Evolutionary conservation across 2,113 vertebrate species (phyloP).

Genomic region (Dolichotis patagonum): DNA sequence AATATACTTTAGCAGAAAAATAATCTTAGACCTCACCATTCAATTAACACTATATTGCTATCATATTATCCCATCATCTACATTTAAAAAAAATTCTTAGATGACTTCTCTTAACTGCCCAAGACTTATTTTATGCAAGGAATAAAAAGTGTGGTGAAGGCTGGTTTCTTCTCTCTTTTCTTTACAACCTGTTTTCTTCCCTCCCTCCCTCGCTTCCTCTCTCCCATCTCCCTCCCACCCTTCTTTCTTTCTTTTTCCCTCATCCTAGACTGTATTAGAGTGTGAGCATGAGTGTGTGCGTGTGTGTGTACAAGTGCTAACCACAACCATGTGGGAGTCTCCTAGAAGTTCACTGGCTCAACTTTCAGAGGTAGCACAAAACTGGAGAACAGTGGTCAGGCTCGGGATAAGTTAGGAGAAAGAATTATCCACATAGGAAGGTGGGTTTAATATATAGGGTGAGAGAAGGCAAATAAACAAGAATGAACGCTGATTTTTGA

Average conservation of each 20-base stretch:
- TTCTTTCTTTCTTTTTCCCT: neutral
- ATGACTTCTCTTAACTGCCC: neutral
- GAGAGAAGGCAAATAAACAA: neutral
- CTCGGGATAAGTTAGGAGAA: neutral
- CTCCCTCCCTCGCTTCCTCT: neutral
- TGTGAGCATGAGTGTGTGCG: neutral
- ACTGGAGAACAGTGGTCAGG: neutral
- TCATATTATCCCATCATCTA: neutral
- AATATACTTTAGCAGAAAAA: neutral
- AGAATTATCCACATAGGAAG: neutral
- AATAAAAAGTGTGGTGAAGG: neutral
- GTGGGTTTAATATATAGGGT: neutral
- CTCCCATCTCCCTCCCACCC: neutral
- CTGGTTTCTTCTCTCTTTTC: neutral
- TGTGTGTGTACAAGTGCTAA: neutral
- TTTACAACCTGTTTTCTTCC: neutral
- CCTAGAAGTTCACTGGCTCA: neutral
- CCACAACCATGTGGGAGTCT: neutral
- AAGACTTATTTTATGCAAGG: neutral
- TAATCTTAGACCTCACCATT: neutral
- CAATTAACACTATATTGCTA: constrained; percentile 25
- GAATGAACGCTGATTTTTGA: neutral
- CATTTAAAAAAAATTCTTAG: neutral
- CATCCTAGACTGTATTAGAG: neutral
- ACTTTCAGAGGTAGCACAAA: neutral